Evolutionary conservation across 2,888 invertebrate genomes (phyloP).

Genomic region (Carabus problematicus): DNA sequence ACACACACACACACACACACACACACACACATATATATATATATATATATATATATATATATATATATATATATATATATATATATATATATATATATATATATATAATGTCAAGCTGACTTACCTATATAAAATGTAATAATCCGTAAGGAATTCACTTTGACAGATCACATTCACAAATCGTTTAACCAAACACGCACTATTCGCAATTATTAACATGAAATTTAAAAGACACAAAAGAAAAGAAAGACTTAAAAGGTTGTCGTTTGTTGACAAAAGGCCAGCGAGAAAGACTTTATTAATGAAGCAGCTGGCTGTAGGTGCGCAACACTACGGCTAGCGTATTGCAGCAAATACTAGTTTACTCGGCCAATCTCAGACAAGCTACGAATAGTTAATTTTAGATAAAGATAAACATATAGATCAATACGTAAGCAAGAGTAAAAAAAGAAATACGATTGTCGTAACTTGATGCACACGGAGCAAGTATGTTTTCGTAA

Average conservation of each 20-base stretch:
- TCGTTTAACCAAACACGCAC: constrained; percentile 25
- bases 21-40: no score
- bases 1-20: no score
- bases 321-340: constrained; percentile 34
- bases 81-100: constrained; percentile 20
- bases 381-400: constrained; percentile 30
- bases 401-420: constrained; percentile 24
- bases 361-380: constrained; percentile 26
- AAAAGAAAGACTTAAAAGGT: constrained; percentile 33
- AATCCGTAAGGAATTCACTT: constrained; percentile 33
- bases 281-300: constrained; percentile 40
- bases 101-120: constrained; percentile 6
- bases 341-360: constrained; percentile 40
- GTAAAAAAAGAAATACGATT: constrained; percentile 22
- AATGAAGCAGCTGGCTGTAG: constrained; percentile 41
- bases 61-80: no score
- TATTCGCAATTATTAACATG: constrained; percentile 1
- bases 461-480: constrained; percentile 20
- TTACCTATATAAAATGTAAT: constrained; percentile 35
- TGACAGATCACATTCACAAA: constrained; percentile 39
- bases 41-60: no score
- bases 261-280: constrained; percentile 42
- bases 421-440: constrained; percentile 7
- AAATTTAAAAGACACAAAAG: constrained; percentile 34
- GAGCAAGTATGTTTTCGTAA: constrained; percentile 20